Evolutionary conservation across 64 coral and sea anemone species (phyloP).

Genomic region (Porites lutea): DNA sequence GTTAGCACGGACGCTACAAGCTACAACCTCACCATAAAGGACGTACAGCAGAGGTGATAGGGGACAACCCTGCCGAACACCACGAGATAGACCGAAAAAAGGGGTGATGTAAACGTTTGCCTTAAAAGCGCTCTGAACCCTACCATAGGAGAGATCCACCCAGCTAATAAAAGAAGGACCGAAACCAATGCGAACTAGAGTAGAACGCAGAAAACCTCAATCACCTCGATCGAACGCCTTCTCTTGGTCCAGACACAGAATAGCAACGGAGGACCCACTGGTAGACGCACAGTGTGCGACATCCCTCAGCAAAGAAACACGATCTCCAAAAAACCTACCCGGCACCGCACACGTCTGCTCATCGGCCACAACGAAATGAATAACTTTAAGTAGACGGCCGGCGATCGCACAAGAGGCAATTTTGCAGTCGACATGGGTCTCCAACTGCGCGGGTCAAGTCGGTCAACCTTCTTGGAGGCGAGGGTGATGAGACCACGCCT

Average conservation of each 20-base stretch:
- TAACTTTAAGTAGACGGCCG: not conserved
- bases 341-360: slow-evolving; percentile 17
- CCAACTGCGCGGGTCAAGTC: slow-evolving; percentile 24
- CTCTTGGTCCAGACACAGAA: slow-evolving; percentile 37
- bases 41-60: not conserved
- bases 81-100: not conserved
- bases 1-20: not conserved
- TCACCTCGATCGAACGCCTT: slow-evolving; percentile 55
- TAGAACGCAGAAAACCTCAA: not conserved
- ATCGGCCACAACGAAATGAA: not conserved
- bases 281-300: not conserved
- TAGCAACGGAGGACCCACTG: not conserved
- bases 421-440: slow-evolving; percentile 45
- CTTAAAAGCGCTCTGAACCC: not conserved
- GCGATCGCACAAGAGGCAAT: not conserved
- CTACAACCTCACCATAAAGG: not conserved
- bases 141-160: not conserved
- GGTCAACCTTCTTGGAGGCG: slow-evolving; percentile 14
- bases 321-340: not conserved
- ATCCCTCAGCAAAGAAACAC: not conserved
- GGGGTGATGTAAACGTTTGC: not conserved
- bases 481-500: not conserved
- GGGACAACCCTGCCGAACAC: not conserved
- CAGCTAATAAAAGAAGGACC: not conserved
- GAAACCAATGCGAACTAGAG: not conserved